These are phyloP conservation scores for Dasypogon diadema DNA, from an alignment of 2,888 invertebrate genomes.

Conservation along the genomic window DNA sequence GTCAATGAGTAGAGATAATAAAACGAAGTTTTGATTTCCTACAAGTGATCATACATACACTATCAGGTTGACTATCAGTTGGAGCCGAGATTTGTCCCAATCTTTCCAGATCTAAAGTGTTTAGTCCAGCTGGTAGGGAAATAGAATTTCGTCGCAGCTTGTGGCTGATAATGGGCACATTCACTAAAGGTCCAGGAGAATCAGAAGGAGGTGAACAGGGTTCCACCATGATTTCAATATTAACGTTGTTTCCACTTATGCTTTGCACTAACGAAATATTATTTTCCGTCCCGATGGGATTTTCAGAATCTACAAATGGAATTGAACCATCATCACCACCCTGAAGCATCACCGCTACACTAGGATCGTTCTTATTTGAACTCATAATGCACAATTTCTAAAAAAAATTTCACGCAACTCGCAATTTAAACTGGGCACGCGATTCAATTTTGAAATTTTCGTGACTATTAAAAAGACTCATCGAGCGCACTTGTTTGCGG, in stretches of 20 bases:
- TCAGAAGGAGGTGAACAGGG: constrained; percentile 40
- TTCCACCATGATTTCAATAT: not conserved
- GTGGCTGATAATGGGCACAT: constrained; percentile 63
- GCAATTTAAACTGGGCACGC: not conserved
- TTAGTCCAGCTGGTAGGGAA: constrained; percentile 78
- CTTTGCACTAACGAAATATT: not conserved
- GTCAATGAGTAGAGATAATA: too few relatives aligned
- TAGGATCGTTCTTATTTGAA: constrained; percentile 8
- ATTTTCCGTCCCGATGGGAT: not conserved
- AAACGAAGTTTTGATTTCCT: too few relatives aligned
- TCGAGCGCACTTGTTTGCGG: constrained; percentile 22
- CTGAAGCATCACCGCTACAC: not conserved
- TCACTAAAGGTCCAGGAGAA: constrained; percentile 69
- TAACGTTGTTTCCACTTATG: not conserved
- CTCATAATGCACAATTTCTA: constrained; percentile 26
- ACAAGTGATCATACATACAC: constrained; percentile 33
- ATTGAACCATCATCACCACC: constrained; percentile 31
- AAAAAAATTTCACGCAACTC: not conserved
- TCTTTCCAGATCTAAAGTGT: constrained; percentile 75
- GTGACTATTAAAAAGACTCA: not conserved
- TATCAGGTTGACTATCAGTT: constrained; percentile 30
- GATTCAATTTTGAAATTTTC: not conserved
- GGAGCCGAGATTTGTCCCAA: constrained; percentile 61
- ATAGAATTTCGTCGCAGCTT: constrained; percentile 77
- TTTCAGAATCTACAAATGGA: constrained; percentile 34